These are phyloP conservation scores for Microctonus aethiopoides DNA, from an alignment of 2,888 invertebrate genomes.

Conservation along the genomic window DNA sequence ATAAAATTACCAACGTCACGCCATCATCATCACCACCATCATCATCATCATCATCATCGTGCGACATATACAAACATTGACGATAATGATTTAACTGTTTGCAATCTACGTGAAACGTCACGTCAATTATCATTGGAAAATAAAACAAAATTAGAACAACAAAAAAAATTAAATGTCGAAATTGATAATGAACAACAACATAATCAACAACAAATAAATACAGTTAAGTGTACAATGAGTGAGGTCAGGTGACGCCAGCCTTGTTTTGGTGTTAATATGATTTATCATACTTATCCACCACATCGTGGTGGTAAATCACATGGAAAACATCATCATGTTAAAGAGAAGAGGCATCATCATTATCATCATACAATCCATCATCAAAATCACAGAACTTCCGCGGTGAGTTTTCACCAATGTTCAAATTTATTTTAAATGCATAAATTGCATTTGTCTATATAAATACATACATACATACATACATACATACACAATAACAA, in stretches of 20 bases:
- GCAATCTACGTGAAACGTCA: conserved; percentile 41
- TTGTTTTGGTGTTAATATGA: conserved; percentile 60
- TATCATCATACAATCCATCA: conserved; percentile 62
- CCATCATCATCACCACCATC: conserved; percentile 33
- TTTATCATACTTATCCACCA: conserved; percentile 65
- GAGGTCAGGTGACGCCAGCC: conserved; percentile 65
- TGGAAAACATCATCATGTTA: conserved; percentile 60
- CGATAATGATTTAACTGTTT: conserved; percentile 51
- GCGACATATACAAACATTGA: conserved; percentile 44
- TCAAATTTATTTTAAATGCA: neutral
- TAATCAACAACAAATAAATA: conserved; percentile 36
- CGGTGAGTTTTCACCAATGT: conserved; percentile 57
- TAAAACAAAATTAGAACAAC: conserved; percentile 13
- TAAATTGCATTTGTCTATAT: no score
- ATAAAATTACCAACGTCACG: conserved; percentile 52
- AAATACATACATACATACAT: no score
- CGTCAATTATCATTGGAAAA: neutral
- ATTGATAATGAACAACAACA: conserved; percentile 14
- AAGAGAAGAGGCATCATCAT: conserved; percentile 62
- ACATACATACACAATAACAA: no score
- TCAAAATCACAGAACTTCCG: conserved; percentile 60
- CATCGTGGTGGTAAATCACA: conserved; percentile 62
- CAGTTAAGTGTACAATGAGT: conserved; percentile 41
- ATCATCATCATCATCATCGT: neutral
- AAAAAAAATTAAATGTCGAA: conserved; percentile 11